Evolutionary conservation across 2,888 invertebrate species (phyloP), one percentile per base, ranked within the genome.

Genomic region (Agonopterix subpropinquella): DNA sequence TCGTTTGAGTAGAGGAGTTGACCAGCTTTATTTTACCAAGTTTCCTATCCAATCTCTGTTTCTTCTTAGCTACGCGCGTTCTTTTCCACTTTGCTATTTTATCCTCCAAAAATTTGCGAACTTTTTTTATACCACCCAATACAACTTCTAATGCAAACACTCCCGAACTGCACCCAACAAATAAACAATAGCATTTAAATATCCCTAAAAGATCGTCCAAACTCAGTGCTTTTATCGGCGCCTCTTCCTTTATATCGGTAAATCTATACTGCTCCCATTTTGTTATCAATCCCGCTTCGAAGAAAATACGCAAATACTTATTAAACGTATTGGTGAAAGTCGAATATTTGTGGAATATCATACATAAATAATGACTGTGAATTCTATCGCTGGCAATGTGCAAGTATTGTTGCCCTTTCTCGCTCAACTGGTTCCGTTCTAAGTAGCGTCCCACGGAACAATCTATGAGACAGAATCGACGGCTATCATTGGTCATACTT

Each of bases 191-290:
- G n/a, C 67, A 53, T 57, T 79, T 61, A 45, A 84, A 83, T 53
- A 87, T 68, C 28, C 77, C 79, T 39, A 62, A 62, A 5, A 85
- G 62, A 47, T 84, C 80, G 1, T 68, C 57, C 61, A 85, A 67
- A 4, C 64, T 61, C 9, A 88, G 52, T 0, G 82, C 59, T 55
- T 79, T 82, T 3, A 76, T 54, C 0, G 67, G 65, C 1, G 70
- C 67, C 41, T 85, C 87, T 41, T 77, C 76, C 57, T 80, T 86
- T 41, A 84, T 74, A 41, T 75, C 72, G 8, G 67, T 69, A 52
- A 64, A 84, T 48, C 74, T 73, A 47, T 80, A 84, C 45, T 81
- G 70, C 55, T 86, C 84, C 89, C 89, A 89, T 68, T 88, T 84
- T 11, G 58, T 70, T 43, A 89, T 62, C 8, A 89, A 61, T 0